Evolutionary conservation across 2,797 vertebrate species (phyloP).

Genomic region (Periparus ater): DNA sequence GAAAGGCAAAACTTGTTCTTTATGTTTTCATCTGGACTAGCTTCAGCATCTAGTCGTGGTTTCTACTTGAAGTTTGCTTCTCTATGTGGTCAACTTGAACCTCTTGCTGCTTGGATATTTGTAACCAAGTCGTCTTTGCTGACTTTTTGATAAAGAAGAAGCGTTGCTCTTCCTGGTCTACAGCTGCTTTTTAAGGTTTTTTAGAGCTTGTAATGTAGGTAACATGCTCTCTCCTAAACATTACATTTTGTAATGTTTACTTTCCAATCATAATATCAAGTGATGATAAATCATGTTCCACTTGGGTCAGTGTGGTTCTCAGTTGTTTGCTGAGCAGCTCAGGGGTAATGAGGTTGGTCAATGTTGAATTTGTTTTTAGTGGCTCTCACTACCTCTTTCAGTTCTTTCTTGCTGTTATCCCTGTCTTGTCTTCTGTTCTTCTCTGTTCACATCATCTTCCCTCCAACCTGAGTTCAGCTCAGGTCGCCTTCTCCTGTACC

Average conservation of each 20-base stretch:
- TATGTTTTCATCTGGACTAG: background rate
- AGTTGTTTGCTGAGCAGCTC: background rate
- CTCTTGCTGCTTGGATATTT: background rate
- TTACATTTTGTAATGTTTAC: background rate
- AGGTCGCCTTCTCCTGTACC: background rate
- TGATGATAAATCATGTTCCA: background rate
- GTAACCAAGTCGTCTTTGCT: background rate
- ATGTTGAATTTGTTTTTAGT: background rate
- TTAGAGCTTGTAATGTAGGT: background rate
- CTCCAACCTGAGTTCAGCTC: background rate
- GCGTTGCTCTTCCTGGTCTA: background rate
- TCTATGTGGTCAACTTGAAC: rapidly evolving
- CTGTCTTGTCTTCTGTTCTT: rapidly evolving
- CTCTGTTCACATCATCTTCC: background rate
- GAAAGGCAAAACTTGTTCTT: background rate
- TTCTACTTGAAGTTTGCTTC: background rate
- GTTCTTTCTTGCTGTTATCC: background rate
- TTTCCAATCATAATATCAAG: background rate
- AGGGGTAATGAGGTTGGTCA: background rate
- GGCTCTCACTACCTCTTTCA: background rate
- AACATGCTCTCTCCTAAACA: background rate
- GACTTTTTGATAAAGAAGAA: background rate
- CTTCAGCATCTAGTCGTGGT: background rate
- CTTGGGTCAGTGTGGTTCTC: background rate
- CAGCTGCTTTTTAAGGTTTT: background rate